These are phyloP conservation scores for Tyto alba DNA, from an alignment of 2,113 vertebrate species.

Conservation along the genomic window DNA sequence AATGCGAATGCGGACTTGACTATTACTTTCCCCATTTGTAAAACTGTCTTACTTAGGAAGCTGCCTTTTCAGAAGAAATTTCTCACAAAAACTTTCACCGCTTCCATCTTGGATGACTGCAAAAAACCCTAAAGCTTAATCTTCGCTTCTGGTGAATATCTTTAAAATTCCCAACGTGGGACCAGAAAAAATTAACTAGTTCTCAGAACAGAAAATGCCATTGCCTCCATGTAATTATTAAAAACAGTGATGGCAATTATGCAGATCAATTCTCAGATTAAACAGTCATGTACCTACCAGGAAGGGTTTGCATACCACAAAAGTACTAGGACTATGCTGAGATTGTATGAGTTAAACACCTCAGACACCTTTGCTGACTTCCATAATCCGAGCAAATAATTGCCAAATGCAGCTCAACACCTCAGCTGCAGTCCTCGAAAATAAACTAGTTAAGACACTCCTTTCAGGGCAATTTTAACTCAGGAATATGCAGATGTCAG, in stretches of 20 bases:
- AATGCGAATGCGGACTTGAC: too few species aligned
- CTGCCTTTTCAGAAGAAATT: background rate
- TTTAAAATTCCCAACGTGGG: background rate
- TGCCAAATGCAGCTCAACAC: background rate
- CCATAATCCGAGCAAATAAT: background rate
- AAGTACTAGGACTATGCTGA: background rate
- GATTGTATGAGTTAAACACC: background rate
- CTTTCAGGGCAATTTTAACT: background rate
- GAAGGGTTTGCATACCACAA: background rate
- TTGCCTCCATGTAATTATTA: background rate
- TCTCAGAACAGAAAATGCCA: background rate
- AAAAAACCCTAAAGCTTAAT: background rate
- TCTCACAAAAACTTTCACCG: background rate
- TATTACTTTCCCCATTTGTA: background rate
- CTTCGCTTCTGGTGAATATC: background rate
- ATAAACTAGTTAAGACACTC: background rate
- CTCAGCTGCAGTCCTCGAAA: background rate
- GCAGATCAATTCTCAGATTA: background rate
- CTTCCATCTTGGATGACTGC: background rate
- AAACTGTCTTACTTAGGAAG: background rate
- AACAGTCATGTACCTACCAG: background rate
- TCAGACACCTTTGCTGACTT: background rate
- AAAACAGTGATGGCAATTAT: background rate
- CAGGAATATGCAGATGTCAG: background rate
- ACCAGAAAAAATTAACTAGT: background rate